A percentile compares a stretch with the other conserved stretches of the same genome.
These are phyloP conservation scores for Novumbra hubbsi DNA, from an alignment of 2,797 vertebrate species.

Conservation along the genomic window DNA sequence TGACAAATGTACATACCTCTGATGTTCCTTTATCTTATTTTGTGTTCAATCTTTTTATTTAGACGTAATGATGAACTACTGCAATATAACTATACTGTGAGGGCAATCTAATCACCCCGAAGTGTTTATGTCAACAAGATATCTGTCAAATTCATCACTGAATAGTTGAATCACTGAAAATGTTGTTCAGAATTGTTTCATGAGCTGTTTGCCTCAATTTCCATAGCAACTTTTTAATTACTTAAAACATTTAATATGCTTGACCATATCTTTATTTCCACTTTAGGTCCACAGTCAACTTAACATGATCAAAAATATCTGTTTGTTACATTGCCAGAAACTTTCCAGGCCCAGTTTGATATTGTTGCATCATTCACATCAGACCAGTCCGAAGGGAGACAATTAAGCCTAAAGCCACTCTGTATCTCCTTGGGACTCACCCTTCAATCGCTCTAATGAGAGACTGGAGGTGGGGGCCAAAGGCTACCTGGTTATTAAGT, in stretches of 20 bases:
- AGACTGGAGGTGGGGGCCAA: neutral
- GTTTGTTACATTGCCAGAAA: neutral
- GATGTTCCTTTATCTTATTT: too few species aligned
- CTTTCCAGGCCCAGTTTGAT: neutral
- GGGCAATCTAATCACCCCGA: too few species aligned
- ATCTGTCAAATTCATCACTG: too few species aligned
- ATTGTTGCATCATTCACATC: slow-evolving; percentile 1
- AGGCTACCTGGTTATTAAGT: neutral
- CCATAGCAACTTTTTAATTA: too few species aligned
- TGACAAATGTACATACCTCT: too few species aligned
- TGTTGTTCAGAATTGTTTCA: too few species aligned
- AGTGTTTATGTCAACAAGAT: too few species aligned
- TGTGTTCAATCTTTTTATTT: too few species aligned
- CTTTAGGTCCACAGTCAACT: neutral
- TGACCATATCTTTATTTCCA: neutral
- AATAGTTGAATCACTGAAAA: too few species aligned
- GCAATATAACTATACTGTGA: too few species aligned
- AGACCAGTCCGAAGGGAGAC: neutral
- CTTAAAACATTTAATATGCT: neutral
- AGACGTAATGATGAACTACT: too few species aligned
- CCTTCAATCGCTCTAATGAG: neutral
- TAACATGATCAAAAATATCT: neutral
- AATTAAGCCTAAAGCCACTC: neutral
- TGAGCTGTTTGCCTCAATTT: too few species aligned
- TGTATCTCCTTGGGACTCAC: neutral